A percentile compares a stretch with the other conserved stretches of the same genome.
These are phyloP conservation scores for Ailurus styani DNA, from an alignment of 2,113 vertebrate genomes.

Conservation along the genomic window DNA sequence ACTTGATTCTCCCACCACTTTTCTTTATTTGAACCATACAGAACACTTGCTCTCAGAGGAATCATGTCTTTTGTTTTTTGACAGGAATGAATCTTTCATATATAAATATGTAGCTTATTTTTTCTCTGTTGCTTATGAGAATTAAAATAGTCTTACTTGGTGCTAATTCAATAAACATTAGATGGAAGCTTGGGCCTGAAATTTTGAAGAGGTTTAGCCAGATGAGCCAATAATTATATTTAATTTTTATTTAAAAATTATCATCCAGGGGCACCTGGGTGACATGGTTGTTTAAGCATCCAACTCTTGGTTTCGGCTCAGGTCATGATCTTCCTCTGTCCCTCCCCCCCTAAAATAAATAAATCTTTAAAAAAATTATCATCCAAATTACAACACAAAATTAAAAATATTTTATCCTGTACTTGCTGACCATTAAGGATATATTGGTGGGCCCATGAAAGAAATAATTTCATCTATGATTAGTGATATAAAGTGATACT, in stretches of 20 bases:
- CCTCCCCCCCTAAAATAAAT: background rate
- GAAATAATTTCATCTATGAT: background rate
- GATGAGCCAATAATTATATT: background rate
- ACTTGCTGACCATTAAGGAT: background rate
- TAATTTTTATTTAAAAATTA: background rate
- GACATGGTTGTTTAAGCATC: background rate
- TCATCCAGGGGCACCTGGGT: background rate
- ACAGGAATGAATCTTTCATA: background rate
- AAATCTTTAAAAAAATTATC: background rate
- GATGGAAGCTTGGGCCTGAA: background rate
- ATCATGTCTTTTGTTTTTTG: background rate
- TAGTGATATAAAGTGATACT: background rate
- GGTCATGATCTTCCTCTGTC: background rate
- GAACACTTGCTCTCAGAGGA: background rate
- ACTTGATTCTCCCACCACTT: background rate
- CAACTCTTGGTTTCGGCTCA: background rate
- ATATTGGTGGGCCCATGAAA: background rate
- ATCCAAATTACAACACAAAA: background rate
- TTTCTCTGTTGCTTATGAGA: background rate
- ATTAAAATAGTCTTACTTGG: background rate
- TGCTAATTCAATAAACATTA: background rate
- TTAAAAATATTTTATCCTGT: background rate
- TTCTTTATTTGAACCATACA: background rate
- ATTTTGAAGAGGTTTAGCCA: background rate
- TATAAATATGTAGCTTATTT: background rate